Evolutionary conservation across 2,797 vertebrate species (phyloP).

Genomic region (Cossypha caffra): DNA sequence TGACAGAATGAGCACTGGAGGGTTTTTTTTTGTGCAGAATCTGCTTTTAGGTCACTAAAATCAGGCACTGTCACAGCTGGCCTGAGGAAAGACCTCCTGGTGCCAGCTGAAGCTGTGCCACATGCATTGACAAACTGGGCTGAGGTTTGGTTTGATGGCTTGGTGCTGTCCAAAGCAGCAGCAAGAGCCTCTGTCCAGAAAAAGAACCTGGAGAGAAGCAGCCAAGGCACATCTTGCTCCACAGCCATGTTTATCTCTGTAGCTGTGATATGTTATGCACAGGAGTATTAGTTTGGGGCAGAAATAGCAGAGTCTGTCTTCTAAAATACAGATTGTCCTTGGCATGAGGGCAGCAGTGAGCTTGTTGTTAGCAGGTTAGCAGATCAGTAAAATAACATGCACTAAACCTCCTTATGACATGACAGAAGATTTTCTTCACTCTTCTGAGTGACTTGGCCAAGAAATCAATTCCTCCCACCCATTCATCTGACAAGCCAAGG

Average conservation of each 20-base stretch:
- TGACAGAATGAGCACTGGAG: not conserved
- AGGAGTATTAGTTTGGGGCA: not conserved
- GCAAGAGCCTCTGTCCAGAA: not conserved
- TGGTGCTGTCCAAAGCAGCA: not conserved
- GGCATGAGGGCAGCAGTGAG: not conserved
- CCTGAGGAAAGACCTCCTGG: not conserved
- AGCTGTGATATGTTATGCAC: not conserved
- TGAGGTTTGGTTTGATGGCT: not conserved
- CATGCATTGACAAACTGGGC: rapidly evolving
- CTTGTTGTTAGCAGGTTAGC: not conserved
- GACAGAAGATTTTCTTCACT: not conserved
- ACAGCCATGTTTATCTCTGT: not conserved
- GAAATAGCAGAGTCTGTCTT: not conserved
- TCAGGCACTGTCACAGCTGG: not conserved
- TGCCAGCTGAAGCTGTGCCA: not conserved
- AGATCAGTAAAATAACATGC: not conserved
- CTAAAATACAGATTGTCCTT: not conserved
- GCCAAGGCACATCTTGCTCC: not conserved
- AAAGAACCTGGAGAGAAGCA: not conserved
- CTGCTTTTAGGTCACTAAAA: not conserved
- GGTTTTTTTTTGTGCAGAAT: not conserved
- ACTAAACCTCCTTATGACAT: not conserved
- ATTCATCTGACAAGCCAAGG: not conserved
- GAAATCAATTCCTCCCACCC: not conserved
- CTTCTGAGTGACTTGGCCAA: not conserved